These are phyloP conservation scores for Donacobius atricapilla DNA, from an alignment of 2,113 vertebrate genomes.

Conservation along the genomic window DNA sequence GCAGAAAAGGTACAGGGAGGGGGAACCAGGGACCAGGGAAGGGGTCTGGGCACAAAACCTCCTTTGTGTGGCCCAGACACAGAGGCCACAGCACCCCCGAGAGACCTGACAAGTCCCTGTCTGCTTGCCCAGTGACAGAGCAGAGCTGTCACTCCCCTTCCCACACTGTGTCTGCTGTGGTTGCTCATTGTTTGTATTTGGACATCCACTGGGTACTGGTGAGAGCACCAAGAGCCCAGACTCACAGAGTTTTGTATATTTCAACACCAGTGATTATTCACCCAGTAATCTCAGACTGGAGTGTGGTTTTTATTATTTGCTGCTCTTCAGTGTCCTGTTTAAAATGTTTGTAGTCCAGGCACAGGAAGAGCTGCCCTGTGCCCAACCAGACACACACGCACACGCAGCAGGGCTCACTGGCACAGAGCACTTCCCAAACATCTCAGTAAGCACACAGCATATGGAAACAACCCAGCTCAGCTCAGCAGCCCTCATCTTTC, in stretches of 20 bases:
- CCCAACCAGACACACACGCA: not conserved
- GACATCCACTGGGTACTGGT: not conserved
- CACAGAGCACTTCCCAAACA: not conserved
- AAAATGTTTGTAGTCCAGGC: not conserved
- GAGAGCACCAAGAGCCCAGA: not conserved
- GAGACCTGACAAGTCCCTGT: not conserved
- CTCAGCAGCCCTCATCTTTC: not conserved
- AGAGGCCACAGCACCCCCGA: fast-evolving
- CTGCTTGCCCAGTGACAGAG: not conserved
- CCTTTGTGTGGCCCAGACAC: fast-evolving
- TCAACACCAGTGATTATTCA: not conserved
- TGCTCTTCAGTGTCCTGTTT: not conserved
- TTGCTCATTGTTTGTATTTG: not conserved
- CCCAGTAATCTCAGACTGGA: not conserved
- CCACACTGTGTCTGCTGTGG: fast-evolving
- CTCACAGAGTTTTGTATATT: not conserved
- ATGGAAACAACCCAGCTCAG: not conserved
- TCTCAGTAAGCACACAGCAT: fast-evolving
- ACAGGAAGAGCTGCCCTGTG: not conserved
- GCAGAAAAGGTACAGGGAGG: not conserved
- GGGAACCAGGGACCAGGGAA: fast-evolving
- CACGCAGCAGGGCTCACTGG: not conserved
- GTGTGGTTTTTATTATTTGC: not conserved
- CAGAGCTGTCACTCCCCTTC: not conserved
- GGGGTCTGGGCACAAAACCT: not conserved